phyloP scores from a whole-genome alignment of 2,797 vertebrate species.

The Tangara arthus region DNA sequence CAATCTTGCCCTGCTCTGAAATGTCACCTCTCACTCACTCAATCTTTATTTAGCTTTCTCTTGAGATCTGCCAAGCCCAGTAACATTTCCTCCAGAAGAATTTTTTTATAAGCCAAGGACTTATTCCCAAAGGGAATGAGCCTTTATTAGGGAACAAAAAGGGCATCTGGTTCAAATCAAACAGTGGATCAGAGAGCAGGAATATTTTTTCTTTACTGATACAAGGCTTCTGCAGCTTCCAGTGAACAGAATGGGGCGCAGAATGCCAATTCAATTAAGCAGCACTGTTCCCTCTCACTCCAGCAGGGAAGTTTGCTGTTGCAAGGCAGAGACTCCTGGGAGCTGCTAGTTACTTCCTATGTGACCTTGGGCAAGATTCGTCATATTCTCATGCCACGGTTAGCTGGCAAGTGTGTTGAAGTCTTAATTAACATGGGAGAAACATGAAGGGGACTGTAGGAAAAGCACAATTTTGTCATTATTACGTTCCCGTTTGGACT shows the following conservation, averaged over 20 bases:
- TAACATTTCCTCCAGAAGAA: slow-evolving; percentile 13
- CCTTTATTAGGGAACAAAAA: not conserved
- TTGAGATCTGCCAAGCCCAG: not conserved
- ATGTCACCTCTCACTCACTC: not conserved
- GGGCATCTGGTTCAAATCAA: slow-evolving; percentile 50
- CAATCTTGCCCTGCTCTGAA: not conserved
- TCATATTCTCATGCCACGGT: not conserved
- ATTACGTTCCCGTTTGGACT: not conserved
- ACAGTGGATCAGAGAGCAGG: not conserved
- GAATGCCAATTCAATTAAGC: slow-evolving; percentile 44
- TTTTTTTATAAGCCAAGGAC: slow-evolving; percentile 12
- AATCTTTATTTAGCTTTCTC: not conserved
- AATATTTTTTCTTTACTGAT: slow-evolving; percentile 17
- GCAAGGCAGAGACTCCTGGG: not conserved
- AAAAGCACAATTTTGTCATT: not conserved
- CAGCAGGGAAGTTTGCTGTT: not conserved
- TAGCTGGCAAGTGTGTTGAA: not conserved
- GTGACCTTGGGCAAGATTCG: slow-evolving; percentile 6
- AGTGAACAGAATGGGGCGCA: not conserved
- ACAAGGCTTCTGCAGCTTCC: not conserved
- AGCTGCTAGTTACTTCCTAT: not conserved
- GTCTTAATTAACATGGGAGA: slow-evolving; percentile 17
- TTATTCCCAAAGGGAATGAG: slow-evolving; percentile 1
- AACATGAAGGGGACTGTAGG: not conserved
- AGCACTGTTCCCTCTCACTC: not conserved